These are phyloP conservation scores for Alosa alosa DNA, from an alignment of 2,113 vertebrate genomes.

Conservation along the genomic window DNA sequence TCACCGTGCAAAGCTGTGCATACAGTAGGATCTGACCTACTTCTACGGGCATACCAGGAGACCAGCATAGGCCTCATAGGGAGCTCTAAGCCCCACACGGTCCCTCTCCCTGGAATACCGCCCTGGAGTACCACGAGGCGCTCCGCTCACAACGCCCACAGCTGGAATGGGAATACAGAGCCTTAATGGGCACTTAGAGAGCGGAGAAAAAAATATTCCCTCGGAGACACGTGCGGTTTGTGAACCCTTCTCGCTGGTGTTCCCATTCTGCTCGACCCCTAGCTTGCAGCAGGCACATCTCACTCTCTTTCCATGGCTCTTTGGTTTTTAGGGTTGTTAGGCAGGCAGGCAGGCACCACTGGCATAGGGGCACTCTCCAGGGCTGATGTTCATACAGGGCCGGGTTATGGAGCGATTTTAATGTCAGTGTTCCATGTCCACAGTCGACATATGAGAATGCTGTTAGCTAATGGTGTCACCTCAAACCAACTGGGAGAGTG, in stretches of 20 bases:
- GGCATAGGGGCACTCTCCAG: background rate
- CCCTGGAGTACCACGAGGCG: conserved; percentile 53
- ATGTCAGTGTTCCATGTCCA: conserved; percentile 57
- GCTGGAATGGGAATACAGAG: conserved; percentile 67
- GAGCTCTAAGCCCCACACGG: conserved; percentile 15
- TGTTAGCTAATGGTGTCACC: conserved; percentile 62
- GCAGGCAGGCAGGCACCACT: conserved; percentile 30
- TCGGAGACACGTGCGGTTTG: conserved; percentile 60
- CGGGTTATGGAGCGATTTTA: conserved; percentile 59
- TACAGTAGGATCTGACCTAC: conserved; percentile 58
- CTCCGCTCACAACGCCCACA: conserved; percentile 55
- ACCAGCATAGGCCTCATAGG: conserved; percentile 29
- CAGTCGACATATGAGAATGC: conserved; percentile 65
- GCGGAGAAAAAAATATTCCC: conserved; percentile 67
- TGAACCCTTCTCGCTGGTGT: conserved; percentile 50
- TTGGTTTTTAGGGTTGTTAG: background rate
- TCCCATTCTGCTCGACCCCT: background rate
- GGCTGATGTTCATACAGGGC: conserved; percentile 45
- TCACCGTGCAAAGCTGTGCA: conserved; percentile 43
- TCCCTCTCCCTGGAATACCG: conserved; percentile 48
- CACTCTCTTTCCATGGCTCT: conserved; percentile 3
- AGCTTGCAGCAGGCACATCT: background rate
- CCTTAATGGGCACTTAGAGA: conserved; percentile 70
- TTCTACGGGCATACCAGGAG: conserved; percentile 50
- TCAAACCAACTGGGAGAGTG: conserved; percentile 60